These are phyloP conservation scores for Cossypha heuglini DNA, from an alignment of 2,797 vertebrate genomes.

Conservation along the genomic window DNA sequence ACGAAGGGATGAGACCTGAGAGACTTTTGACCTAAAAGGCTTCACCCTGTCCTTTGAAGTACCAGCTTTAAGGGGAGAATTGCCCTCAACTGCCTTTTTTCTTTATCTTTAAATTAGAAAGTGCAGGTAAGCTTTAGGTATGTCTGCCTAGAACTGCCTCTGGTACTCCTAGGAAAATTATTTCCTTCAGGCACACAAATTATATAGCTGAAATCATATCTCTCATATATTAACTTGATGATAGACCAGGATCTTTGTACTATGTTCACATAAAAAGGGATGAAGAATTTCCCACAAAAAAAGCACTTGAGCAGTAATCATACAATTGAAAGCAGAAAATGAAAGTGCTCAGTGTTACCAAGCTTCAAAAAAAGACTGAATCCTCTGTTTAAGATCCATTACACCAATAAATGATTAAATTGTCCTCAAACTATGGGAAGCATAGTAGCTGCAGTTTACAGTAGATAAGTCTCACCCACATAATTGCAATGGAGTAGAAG, in stretches of 20 bases:
- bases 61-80: background rate
- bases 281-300: background rate
- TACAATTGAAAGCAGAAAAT: background rate
- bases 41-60: background rate
- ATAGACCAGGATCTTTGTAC: background rate
- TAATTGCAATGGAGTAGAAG: background rate
- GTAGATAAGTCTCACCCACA: background rate
- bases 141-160: background rate
- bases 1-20: background rate
- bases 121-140: background rate
- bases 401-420: background rate
- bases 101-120: conserved; percentile 12
- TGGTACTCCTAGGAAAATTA: background rate
- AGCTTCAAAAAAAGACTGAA: background rate
- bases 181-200: background rate
- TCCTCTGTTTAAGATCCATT: conserved; percentile 4
- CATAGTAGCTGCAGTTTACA: background rate
- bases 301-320: background rate
- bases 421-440: background rate
- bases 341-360: background rate
- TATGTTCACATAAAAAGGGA: background rate
- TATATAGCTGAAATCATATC: background rate
- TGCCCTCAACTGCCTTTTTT: background rate
- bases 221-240: background rate
- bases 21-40: background rate